Conservation (phyloP, 2,797 vertebrate genomes). For the Notamacropus eugenii region DNA sequence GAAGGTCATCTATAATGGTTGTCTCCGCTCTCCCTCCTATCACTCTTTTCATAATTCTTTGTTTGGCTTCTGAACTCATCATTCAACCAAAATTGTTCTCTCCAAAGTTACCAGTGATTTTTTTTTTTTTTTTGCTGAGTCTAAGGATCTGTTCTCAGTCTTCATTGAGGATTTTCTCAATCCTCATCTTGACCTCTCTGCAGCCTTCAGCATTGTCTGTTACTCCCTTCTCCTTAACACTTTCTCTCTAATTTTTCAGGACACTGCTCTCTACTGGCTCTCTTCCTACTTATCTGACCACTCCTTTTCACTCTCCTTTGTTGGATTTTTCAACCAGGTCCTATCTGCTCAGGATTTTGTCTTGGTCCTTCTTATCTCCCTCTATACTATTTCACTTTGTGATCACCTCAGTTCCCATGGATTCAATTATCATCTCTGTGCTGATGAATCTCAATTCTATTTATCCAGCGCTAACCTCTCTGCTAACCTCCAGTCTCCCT, state of each 20-base stretch:
- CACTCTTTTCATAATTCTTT: not conserved
- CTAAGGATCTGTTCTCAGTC: not conserved
- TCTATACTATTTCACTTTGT: not conserved
- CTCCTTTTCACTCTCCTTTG: not conserved
- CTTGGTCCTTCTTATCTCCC: not conserved
- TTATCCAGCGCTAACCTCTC: not conserved
- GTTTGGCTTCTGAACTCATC: not conserved
- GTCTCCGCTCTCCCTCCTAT: not conserved
- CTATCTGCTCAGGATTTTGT: not conserved
- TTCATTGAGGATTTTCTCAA: not conserved
- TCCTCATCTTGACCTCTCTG: not conserved
- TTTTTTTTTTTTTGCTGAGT: not conserved
- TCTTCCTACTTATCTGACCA: not conserved
- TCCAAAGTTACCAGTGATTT: not conserved
- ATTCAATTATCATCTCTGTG: not conserved
- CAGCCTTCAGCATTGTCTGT: not conserved
- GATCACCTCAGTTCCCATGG: not conserved
- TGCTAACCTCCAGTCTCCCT: not conserved
- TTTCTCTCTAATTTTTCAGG: not conserved
- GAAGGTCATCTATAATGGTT: not conserved
- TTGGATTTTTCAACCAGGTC: not conserved
- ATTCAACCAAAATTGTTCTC: not conserved
- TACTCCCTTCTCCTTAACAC: not conserved
- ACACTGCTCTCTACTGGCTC: not conserved
- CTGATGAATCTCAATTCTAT: not conserved